These are phyloP conservation scores for Catostomus latipinnis DNA, from an alignment of 2,797 vertebrate species.

Conservation along the genomic window DNA sequence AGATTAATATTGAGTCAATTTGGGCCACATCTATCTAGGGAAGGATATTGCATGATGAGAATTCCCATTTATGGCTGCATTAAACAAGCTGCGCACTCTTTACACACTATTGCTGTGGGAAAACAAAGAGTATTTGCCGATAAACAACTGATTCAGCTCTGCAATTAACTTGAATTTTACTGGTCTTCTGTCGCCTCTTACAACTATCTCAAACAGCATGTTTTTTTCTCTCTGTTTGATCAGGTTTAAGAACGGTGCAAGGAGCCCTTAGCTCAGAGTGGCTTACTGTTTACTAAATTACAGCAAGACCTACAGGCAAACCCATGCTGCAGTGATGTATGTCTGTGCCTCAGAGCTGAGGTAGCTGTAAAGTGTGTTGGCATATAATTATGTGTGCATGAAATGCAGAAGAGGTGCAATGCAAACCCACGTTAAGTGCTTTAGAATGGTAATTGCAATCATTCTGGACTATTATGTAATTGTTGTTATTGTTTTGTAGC, in stretches of 20 bases:
- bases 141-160: slow-evolving; percentile 14
- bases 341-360: slow-evolving; percentile 13
- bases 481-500: slow-evolving; percentile 50
- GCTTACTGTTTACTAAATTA: slow-evolving; percentile 42
- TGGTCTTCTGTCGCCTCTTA: slow-evolving; percentile 8
- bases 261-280: slow-evolving; percentile 36
- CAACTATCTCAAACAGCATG: slow-evolving; percentile 26
- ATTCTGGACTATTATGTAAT: slow-evolving; percentile 35
- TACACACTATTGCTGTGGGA: slow-evolving; percentile 29
- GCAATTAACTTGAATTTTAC: slow-evolving; percentile 37
- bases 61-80: slow-evolving; percentile 49
- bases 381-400: slow-evolving; percentile 47
- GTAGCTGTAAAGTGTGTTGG: background rate
- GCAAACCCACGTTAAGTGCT: slow-evolving; percentile 37
- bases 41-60: slow-evolving; percentile 47
- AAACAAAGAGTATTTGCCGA: slow-evolving; percentile 33
- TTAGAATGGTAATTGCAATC: slow-evolving; percentile 35
- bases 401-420: slow-evolving; percentile 22
- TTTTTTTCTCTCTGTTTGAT: slow-evolving; percentile 30
- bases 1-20: slow-evolving; percentile 29
- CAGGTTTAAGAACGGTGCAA: slow-evolving; percentile 28
- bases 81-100: slow-evolving; percentile 44
- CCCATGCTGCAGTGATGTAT: slow-evolving; percentile 25
- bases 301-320: slow-evolving; percentile 29
- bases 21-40: background rate